Conservation (phyloP, 2,888 invertebrate genomes). For the Lasioglossum vierecki region DNA sequence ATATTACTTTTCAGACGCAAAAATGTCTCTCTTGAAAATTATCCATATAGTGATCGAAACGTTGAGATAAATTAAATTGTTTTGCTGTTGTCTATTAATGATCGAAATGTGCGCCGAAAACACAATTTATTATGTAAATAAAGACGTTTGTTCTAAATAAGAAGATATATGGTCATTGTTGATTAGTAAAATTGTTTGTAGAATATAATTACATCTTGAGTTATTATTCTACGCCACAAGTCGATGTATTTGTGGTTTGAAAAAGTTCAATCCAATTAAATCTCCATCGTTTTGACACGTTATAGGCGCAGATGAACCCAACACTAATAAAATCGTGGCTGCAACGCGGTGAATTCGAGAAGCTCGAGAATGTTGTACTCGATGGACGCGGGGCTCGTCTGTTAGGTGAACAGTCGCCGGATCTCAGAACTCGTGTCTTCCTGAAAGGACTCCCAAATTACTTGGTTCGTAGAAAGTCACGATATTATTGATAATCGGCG, state of each 20-base stretch:
- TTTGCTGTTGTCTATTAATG: too few relatives aligned
- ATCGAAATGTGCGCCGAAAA: too few relatives aligned
- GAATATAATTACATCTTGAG: background rate
- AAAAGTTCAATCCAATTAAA: background rate
- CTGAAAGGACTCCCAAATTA: slow-evolving; percentile 88
- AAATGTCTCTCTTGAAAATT: too few relatives aligned
- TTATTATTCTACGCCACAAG: background rate
- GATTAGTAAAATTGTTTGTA: background rate
- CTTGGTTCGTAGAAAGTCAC: slow-evolving; percentile 85
- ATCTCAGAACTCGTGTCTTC: slow-evolving; percentile 87
- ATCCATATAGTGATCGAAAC: too few relatives aligned
- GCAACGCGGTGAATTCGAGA: slow-evolving; percentile 87
- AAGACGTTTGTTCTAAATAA: background rate
- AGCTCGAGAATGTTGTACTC: slow-evolving; percentile 88
- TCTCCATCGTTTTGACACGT: slow-evolving; percentile 51
- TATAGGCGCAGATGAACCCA: slow-evolving; percentile 85
- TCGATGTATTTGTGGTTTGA: background rate
- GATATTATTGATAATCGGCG: background rate
- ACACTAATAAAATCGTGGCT: slow-evolving; percentile 86
- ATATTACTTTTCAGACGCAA: too few relatives aligned
- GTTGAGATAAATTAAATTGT: too few relatives aligned
- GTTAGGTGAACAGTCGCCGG: slow-evolving; percentile 87
- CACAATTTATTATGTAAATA: too few relatives aligned
- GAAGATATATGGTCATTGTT: background rate
- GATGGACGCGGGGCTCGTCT: slow-evolving; percentile 89